phyloP scores from a whole-genome alignment of 2,113 vertebrate species.

The Cinclus cinclus region DNA sequence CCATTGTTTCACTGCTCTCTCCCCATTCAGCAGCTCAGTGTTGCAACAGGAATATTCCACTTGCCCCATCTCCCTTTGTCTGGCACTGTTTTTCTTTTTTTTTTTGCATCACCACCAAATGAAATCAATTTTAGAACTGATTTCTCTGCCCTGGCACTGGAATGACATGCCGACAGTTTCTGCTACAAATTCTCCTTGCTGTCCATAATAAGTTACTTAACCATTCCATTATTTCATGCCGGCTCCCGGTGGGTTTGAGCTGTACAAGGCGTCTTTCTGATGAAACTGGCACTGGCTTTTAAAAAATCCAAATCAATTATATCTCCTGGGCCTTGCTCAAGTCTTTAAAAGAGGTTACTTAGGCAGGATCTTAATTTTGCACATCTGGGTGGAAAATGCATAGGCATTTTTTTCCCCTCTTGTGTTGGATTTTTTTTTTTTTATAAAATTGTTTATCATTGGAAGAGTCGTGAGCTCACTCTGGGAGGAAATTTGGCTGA shows the following conservation, averaged over 20 bases:
- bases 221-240: slow-evolving; percentile 41
- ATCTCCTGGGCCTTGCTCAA: slow-evolving; percentile 2
- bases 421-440: not conserved
- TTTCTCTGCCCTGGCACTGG: slow-evolving; percentile 37
- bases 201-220: slow-evolving; percentile 61
- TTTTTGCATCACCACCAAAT: not conserved
- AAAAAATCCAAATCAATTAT: slow-evolving; percentile 45
- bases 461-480: not conserved
- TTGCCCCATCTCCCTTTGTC: slow-evolving; percentile 11
- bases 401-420: not conserved
- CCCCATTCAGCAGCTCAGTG: not conserved
- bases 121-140: not conserved
- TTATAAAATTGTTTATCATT: not conserved
- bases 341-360: slow-evolving; percentile 36
- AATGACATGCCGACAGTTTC: slow-evolving; percentile 39
- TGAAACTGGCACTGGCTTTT: slow-evolving; percentile 32
- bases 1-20: not conserved
- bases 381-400: not conserved
- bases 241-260: slow-evolving; percentile 39
- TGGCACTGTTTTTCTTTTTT: not conserved
- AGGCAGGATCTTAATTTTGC: not conserved
- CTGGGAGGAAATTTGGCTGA: slow-evolving; percentile 18
- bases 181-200: slow-evolving; percentile 46
- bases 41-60: not conserved
- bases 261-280: slow-evolving; percentile 5